Evolutionary conservation across 2,113 vertebrate genomes (phyloP).

Genomic region (Cnemophilus loriae): DNA sequence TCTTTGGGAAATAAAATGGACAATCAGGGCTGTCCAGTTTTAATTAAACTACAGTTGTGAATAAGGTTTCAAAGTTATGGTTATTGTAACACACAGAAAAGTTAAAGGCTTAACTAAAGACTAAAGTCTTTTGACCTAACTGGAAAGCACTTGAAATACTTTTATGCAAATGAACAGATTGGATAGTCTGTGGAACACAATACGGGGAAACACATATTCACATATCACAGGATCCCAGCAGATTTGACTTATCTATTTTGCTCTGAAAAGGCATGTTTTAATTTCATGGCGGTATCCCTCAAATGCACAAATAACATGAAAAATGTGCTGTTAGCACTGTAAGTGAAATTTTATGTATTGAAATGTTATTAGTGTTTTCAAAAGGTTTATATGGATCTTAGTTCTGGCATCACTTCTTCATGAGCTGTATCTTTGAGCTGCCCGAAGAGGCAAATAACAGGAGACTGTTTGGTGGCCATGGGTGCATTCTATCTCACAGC

Average conservation of each 20-base stretch:
- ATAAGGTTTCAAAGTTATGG: not conserved
- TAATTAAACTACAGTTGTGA: not conserved
- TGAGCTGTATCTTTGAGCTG: not conserved
- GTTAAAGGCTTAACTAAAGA: not conserved
- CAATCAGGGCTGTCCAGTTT: not conserved
- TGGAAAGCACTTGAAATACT: not conserved
- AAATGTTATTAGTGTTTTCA: not conserved
- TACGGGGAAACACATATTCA: not conserved
- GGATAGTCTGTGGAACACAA: not conserved
- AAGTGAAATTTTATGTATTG: not conserved
- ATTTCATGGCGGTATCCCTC: not conserved
- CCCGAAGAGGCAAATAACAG: not conserved
- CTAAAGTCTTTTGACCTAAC: not conserved
- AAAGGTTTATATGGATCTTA: not conserved
- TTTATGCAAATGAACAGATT: not conserved
- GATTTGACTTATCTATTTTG: not conserved
- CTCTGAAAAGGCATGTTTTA: not conserved
- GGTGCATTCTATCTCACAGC: too few species aligned
- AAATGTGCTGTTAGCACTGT: not conserved
- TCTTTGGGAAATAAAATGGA: not conserved
- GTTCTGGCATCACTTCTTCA: not conserved
- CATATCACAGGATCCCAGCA: not conserved
- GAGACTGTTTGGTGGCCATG: not conserved
- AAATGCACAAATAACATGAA: not conserved
- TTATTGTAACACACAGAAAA: not conserved